A percentile compares a stretch with the other conserved stretches of the same genome.
These are phyloP conservation scores for Antheraea pernyi DNA, from an alignment of 1,140 invertebrate genomes.

Conservation along the genomic window DNA sequence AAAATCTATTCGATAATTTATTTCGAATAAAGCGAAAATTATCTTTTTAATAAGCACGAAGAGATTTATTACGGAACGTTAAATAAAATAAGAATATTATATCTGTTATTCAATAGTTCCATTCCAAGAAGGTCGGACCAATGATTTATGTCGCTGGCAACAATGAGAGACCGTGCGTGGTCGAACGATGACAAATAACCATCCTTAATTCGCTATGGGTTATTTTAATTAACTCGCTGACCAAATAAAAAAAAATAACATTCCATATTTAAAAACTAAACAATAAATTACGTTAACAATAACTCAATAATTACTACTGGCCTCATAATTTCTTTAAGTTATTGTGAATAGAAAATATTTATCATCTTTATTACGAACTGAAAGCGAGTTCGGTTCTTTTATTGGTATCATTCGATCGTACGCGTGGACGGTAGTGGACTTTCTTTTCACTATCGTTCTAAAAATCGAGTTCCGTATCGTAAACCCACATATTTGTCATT, in stretches of 20 bases:
- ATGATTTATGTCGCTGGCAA: constrained; percentile 46
- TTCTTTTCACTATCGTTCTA: constrained; percentile 17
- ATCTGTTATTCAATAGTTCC: constrained; percentile 31
- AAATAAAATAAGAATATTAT: constrained; percentile 22
- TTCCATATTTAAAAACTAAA: constrained; percentile 6
- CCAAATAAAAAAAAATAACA: constrained; percentile 17
- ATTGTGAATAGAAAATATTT: constrained; percentile 8
- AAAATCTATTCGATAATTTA: constrained; percentile 21
- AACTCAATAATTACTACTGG: constrained; percentile 6
- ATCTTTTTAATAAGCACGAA: constrained; percentile 30
- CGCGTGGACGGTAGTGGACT: constrained; percentile 23
- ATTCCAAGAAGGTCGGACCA: constrained; percentile 46
- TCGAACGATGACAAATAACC: constrained; percentile 63
- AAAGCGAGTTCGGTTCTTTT: background rate
- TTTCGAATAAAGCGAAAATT: constrained; percentile 11
- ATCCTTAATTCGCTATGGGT: constrained; percentile 49
- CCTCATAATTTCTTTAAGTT: background rate
- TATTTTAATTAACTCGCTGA: constrained; percentile 58
- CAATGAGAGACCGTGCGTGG: constrained; percentile 32
- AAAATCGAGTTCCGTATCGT: constrained; percentile 13
- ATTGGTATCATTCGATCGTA: constrained; percentile 18
- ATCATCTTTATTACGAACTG: background rate
- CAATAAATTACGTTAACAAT: constrained; percentile 5
- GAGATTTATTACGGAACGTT: constrained; percentile 43
- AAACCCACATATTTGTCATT: constrained; percentile 16